These are phyloP conservation scores for Drosophila paramelanica DNA, from an alignment of 2,888 invertebrate species.

Conservation along the genomic window DNA sequence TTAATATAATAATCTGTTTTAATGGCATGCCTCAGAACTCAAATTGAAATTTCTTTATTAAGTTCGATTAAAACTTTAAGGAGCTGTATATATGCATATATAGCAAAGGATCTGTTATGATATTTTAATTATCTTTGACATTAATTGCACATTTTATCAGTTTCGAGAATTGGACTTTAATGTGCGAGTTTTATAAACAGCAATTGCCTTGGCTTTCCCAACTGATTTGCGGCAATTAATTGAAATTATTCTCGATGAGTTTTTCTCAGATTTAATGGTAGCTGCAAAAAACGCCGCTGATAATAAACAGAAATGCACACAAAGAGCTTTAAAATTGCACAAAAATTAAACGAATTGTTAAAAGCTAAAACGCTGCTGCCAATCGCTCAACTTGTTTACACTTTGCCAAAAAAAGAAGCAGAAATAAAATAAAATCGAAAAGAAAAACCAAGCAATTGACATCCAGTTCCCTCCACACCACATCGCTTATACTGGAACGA, in stretches of 20 bases:
- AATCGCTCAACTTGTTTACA: constrained; percentile 62
- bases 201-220: constrained; percentile 29
- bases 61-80: constrained; percentile 9
- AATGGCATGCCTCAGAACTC: constrained; percentile 20
- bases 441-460: constrained; percentile 24
- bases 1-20: constrained; percentile 40
- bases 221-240: constrained; percentile 35
- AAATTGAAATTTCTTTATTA: constrained; percentile 59
- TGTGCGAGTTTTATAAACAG: constrained; percentile 11
- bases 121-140: background rate
- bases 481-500: constrained; percentile 29
- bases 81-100: background rate
- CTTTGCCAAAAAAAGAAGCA: constrained; percentile 29
- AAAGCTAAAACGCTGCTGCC: constrained; percentile 23
- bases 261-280: constrained; percentile 26
- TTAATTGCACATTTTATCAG: background rate
- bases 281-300: constrained; percentile 16
- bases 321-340: constrained; percentile 32
- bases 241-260: constrained; percentile 29
- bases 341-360: constrained; percentile 51
- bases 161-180: constrained; percentile 33
- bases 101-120: background rate
- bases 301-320: constrained; percentile 27
- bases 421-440: background rate
- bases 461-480: constrained; percentile 15